Conservation (phyloP, 2,113 vertebrate species). For the Gopherus flavomarginatus region DNA sequence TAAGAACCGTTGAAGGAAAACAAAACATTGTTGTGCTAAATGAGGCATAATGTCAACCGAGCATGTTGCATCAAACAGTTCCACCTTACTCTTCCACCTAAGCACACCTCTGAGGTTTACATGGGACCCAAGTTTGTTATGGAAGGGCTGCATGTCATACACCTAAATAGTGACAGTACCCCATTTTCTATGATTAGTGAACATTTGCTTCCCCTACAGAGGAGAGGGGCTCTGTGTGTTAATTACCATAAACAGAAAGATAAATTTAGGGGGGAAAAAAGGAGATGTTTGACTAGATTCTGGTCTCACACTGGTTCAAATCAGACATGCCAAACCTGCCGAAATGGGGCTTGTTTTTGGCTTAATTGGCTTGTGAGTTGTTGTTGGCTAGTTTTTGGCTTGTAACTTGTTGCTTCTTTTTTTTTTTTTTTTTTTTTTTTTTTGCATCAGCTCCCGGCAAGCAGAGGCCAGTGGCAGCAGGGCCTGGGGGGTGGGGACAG, state of each 20-base stretch:
- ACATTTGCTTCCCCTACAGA: not conserved
- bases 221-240: not conserved
- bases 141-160: not conserved
- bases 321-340: too few species aligned
- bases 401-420: too few species aligned
- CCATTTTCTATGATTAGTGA: not conserved
- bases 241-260: not conserved
- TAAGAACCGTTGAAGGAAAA: slow-evolving; percentile 3
- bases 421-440: too few species aligned
- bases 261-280: not conserved
- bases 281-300: not conserved
- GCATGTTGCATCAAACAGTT: not conserved
- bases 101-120: not conserved
- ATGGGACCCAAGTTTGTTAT: not conserved
- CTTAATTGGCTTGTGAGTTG: too few species aligned
- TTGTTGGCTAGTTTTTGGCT: too few species aligned
- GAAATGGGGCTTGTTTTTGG: too few species aligned
- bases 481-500: too few species aligned
- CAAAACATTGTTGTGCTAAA: not conserved
- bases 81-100: not conserved
- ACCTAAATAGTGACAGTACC: not conserved
- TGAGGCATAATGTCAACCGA: not conserved
- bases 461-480: too few species aligned
- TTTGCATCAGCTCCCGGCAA: too few species aligned
- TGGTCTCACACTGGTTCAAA: not conserved